Conservation (phyloP, 2,113 vertebrate genomes). For the Grammomys surdaster region DNA sequence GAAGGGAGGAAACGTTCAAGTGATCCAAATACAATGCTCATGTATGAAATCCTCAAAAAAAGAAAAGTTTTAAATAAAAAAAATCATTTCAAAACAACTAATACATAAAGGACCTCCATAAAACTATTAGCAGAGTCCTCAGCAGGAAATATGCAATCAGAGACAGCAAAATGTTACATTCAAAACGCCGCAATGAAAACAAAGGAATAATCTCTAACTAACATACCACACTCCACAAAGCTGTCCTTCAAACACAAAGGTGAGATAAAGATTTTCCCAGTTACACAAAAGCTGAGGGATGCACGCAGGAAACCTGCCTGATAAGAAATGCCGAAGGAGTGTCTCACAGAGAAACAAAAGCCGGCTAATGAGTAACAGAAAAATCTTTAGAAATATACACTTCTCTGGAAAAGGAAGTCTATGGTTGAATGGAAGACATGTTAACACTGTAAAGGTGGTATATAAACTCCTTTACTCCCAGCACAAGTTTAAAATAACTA, state of each 20-base stretch:
- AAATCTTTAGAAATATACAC: not conserved
- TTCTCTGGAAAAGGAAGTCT: not conserved
- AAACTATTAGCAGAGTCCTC: not conserved
- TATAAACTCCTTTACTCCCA: not conserved
- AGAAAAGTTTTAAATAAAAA: not conserved
- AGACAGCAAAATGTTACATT: not conserved
- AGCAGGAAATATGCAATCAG: not conserved
- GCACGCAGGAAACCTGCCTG: too few relatives aligned
- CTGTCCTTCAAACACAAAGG: not conserved
- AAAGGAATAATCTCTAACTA: not conserved
- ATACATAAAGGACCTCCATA: not conserved
- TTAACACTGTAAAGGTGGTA: not conserved
- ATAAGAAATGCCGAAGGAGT: not conserved
- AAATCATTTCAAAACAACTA: conserved; percentile 26
- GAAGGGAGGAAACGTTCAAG: not conserved
- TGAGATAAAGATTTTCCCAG: not conserved
- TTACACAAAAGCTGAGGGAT: not conserved
- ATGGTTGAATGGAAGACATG: not conserved
- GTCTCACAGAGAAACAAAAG: not conserved
- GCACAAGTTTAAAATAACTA: not conserved
- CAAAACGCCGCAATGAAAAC: not conserved
- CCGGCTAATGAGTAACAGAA: not conserved
- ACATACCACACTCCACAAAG: not conserved
- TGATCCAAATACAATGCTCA: not conserved
- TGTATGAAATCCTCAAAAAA: not conserved